Percentiles rank a stretch among this genome's conserved stretches.
phyloP scores from a whole-genome alignment of 2,888 invertebrate genomes.

The Pherbina coryleti region DNA sequence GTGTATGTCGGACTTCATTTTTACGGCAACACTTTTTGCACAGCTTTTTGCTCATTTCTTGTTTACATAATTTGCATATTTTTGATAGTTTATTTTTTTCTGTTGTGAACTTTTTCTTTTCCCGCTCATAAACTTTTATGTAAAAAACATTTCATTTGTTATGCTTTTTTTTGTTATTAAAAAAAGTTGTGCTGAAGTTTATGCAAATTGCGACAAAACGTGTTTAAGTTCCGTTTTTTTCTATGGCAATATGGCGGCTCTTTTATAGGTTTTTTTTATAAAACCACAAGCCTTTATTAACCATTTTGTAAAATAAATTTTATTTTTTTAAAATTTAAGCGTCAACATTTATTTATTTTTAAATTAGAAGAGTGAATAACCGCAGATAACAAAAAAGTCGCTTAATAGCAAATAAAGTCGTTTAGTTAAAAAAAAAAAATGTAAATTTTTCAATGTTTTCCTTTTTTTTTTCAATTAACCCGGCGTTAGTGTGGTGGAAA shows the following conservation, averaged over 20 bases:
- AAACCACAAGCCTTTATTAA: too few species aligned
- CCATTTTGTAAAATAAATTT: too few species aligned
- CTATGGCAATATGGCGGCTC: background rate
- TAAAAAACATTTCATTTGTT: background rate
- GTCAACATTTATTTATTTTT: too few species aligned
- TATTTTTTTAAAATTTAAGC: too few species aligned
- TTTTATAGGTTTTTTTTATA: too few species aligned
- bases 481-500: too few species aligned
- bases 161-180: background rate
- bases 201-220: slow-evolving; percentile 9
- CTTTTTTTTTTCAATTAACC: too few species aligned
- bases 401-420: too few species aligned
- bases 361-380: too few species aligned
- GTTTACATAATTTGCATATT: background rate
- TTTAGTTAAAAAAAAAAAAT: too few species aligned
- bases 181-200: slow-evolving; percentile 1
- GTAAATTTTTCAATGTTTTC: too few species aligned
- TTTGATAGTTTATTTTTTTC: background rate
- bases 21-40: background rate
- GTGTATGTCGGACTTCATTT: background rate
- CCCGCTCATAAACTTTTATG: background rate
- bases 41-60: background rate
- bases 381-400: too few species aligned
- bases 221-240: background rate
- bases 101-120: background rate